Evolutionary conservation across 2,888 invertebrate species (phyloP).

Genomic region (Mimas tiliae): DNA sequence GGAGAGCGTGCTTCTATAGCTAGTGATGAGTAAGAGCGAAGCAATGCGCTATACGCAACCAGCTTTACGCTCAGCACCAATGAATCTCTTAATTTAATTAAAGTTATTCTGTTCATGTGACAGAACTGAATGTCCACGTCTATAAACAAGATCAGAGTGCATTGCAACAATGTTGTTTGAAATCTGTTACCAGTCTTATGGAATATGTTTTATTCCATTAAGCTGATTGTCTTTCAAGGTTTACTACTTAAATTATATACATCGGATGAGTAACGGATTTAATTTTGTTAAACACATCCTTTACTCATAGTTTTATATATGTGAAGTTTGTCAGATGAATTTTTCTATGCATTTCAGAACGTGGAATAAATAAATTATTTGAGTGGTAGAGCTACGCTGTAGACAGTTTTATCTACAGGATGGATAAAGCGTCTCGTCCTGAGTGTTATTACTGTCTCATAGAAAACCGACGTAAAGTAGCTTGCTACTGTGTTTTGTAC

Average conservation of each 20-base stretch:
- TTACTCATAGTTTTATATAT: neutral
- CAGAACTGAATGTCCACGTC: constrained; percentile 43
- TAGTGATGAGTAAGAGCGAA: constrained; percentile 3
- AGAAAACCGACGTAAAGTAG: too few species aligned
- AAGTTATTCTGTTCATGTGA: constrained; percentile 53
- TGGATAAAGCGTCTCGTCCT: too few species aligned
- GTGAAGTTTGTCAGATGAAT: neutral
- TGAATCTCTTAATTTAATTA: constrained; percentile 76
- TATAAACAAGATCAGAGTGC: constrained; percentile 52
- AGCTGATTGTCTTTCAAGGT: constrained; percentile 35
- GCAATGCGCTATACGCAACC: constrained; percentile 21
- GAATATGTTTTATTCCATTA: constrained; percentile 36
- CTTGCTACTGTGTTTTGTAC: too few species aligned
- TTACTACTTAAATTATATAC: constrained; percentile 25
- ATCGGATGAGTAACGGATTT: neutral
- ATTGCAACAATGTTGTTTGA: constrained; percentile 49
- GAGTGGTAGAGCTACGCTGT: too few species aligned
- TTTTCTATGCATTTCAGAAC: neutral
- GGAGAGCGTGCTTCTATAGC: neutral
- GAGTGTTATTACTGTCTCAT: too few species aligned
- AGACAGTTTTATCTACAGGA: too few species aligned
- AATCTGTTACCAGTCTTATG: constrained; percentile 32
- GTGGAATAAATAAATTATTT: too few species aligned
- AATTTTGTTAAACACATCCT: neutral
- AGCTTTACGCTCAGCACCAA: constrained; percentile 51